Evolutionary conservation across 2,888 invertebrate species (phyloP).

Genomic region (Punctoribates punctum): DNA sequence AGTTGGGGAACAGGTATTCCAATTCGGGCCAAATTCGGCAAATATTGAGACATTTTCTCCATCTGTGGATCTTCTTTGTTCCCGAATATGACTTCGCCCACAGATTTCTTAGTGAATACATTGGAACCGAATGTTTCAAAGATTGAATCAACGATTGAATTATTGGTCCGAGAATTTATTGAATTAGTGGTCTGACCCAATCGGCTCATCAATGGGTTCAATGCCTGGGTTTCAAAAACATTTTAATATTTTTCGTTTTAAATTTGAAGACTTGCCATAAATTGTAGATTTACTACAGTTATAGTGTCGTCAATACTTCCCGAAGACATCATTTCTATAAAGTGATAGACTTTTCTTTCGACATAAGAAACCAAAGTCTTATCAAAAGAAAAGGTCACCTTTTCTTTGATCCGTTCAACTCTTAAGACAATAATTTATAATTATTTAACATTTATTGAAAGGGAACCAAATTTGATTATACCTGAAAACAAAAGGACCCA

Average conservation of each 20-base stretch:
- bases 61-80: not conserved
- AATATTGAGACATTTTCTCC: conserved; percentile 16
- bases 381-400: conserved; percentile 37
- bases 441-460: not conserved
- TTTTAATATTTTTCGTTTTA: not conserved
- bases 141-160: not conserved
- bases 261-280: conserved; percentile 31
- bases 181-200: not conserved
- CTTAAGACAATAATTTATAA: conserved; percentile 1
- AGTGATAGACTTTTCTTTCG: conserved; percentile 42
- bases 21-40: not conserved
- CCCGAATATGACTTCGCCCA: conserved; percentile 13
- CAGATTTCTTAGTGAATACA: not conserved
- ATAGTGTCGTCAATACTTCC: conserved; percentile 37
- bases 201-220: conserved; percentile 35
- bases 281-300: conserved; percentile 37
- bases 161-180: not conserved
- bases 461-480: not conserved
- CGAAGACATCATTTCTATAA: conserved; percentile 34
- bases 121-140: conserved; percentile 11
- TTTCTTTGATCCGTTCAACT: conserved; percentile 39
- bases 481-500: conserved; percentile 43
- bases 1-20: not conserved
- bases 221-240: not conserved
- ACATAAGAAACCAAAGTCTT: conserved; percentile 32